Conservation (phyloP, 2,888 invertebrate species). For the Helobdella robusta region DNA sequence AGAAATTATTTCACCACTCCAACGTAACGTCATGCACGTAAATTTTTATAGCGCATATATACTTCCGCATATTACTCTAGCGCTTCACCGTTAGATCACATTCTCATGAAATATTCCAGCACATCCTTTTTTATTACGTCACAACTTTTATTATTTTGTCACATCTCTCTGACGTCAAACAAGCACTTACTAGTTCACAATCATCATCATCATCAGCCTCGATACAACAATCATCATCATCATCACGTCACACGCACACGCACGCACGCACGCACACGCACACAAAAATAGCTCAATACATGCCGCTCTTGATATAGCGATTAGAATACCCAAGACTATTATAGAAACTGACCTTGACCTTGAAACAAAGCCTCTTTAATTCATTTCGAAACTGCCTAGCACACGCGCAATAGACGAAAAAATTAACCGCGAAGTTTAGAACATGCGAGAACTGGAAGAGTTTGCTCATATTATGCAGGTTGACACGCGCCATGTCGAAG, state of each 20-base stretch:
- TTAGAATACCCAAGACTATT: constrained; percentile 6
- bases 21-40: too few relatives aligned
- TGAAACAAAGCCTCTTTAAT: constrained; percentile 19
- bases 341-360: constrained; percentile 18
- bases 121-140: too few relatives aligned
- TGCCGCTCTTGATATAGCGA: background rate
- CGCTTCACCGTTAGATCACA: too few relatives aligned
- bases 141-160: too few relatives aligned
- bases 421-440: constrained; percentile 34
- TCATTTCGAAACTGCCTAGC: constrained; percentile 32
- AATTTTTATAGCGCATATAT: too few relatives aligned
- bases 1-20: too few relatives aligned
- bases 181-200: too few relatives aligned
- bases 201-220: too few relatives aligned
- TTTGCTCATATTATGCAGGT: constrained; percentile 24
- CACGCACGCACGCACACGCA: constrained; percentile 8
- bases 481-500: background rate
- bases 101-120: too few relatives aligned
- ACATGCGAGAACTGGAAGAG: constrained; percentile 32
- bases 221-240: background rate
- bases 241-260: constrained; percentile 5
- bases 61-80: too few relatives aligned
- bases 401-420: constrained; percentile 34
- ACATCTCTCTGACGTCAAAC: background rate
- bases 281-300: constrained; percentile 4